These are phyloP conservation scores for Brachylomia viminalis DNA, from an alignment of 2,888 invertebrate genomes.

Conservation along the genomic window DNA sequence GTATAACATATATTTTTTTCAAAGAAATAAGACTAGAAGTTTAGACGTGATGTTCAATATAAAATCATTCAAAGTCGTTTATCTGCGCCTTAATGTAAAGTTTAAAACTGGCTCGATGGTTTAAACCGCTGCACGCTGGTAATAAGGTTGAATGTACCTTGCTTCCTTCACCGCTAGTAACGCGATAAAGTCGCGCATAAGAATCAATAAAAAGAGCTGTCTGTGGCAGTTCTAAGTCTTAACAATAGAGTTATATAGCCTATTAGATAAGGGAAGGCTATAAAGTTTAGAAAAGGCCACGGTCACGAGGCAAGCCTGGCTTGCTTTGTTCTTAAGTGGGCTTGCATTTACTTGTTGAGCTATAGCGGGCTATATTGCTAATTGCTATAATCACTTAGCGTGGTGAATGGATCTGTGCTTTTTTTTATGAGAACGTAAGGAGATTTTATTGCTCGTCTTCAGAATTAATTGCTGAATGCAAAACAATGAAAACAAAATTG, in stretches of 20 bases:
- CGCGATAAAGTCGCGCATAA: no score
- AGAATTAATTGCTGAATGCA: not conserved
- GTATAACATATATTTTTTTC: no score
- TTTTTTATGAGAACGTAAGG: not conserved
- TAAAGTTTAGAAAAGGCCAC: slow-evolving; percentile 24
- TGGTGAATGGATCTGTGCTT: not conserved
- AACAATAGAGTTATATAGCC: slow-evolving; percentile 26
- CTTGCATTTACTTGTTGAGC: not conserved
- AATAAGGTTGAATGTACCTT: no score
- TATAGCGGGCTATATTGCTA: not conserved
- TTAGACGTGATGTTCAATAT: no score
- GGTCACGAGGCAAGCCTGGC: slow-evolving; percentile 9
- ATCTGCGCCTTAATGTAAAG: no score
- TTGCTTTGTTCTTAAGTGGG: slow-evolving; percentile 5
- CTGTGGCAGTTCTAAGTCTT: not conserved
- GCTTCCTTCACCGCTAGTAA: no score
- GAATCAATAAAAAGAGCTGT: not conserved
- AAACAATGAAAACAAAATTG: not conserved
- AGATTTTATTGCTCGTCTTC: not conserved
- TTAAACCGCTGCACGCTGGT: no score
- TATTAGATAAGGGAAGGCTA: slow-evolving; percentile 20
- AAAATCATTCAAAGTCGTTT: no score
- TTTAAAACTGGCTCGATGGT: no score
- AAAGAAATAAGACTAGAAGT: no score
- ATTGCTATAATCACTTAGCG: not conserved